These are phyloP conservation scores for Apodemia mormo DNA, from an alignment of 2,888 invertebrate genomes.

Conservation along the genomic window DNA sequence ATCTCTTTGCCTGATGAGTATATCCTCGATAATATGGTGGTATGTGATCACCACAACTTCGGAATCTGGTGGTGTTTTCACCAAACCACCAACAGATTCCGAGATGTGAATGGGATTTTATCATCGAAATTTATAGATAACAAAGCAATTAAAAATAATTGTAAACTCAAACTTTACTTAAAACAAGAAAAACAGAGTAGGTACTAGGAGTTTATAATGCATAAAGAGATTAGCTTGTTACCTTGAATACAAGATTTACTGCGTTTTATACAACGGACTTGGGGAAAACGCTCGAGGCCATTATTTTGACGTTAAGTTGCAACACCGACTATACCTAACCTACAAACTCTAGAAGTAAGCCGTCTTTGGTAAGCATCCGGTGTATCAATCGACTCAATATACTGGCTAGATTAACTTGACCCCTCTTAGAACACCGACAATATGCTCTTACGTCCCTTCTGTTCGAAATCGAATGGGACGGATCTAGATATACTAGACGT, in stretches of 20 bases:
- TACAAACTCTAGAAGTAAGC: constrained; percentile 43
- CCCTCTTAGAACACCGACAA: constrained; percentile 41
- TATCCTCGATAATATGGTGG: too few relatives aligned
- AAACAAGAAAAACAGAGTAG: background rate
- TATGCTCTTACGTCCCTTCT: constrained; percentile 37
- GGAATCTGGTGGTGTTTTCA: too few relatives aligned
- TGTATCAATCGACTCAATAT: constrained; percentile 74
- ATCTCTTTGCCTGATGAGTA: too few relatives aligned
- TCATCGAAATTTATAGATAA: too few relatives aligned
- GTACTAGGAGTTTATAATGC: constrained; percentile 11
- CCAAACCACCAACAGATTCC: too few relatives aligned
- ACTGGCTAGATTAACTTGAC: constrained; percentile 53
- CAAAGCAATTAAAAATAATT: too few relatives aligned
- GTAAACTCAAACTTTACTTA: too few relatives aligned
- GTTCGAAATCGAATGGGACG: constrained; percentile 36
- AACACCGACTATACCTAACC: constrained; percentile 44
- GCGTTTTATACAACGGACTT: constrained; percentile 18
- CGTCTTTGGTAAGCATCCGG: constrained; percentile 78
- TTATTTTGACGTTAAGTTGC: constrained; percentile 36
- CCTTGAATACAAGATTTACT: constrained; percentile 23
- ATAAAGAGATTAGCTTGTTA: constrained; percentile 20
- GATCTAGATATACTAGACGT: constrained; percentile 29
- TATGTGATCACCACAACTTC: too few relatives aligned
- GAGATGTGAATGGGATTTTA: too few relatives aligned
- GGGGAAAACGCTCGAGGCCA: constrained; percentile 27